A percentile compares a stretch with the other conserved stretches of the same genome.
phyloP scores from a whole-genome alignment of 1,140 invertebrate species.

The Trypoxylus dichotomus region DNA sequence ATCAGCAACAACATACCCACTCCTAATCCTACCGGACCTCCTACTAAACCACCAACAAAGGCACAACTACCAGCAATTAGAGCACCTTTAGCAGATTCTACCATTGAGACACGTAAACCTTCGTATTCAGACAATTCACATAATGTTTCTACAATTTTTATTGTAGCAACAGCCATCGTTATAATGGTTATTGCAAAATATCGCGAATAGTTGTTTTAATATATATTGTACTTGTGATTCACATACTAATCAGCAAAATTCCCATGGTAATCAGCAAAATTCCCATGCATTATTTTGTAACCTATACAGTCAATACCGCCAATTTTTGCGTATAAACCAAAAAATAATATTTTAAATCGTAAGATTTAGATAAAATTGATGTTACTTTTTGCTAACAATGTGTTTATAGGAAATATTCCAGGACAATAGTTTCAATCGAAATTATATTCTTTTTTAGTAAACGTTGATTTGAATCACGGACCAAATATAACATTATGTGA shows the following conservation, averaged over 20 bases:
- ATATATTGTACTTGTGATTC: too few species aligned
- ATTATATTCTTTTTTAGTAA: neutral
- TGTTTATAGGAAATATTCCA: too few species aligned
- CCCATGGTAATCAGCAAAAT: too few species aligned
- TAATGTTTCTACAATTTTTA: conserved; percentile 22
- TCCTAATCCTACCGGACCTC: conserved; percentile 43
- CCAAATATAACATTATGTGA: too few species aligned
- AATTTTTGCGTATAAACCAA: neutral
- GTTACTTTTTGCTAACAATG: too few species aligned
- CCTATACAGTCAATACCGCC: neutral
- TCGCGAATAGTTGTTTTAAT: too few species aligned
- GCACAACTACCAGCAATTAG: conserved; percentile 37
- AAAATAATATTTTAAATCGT: too few species aligned
- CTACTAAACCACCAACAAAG: conserved; percentile 42
- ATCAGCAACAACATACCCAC: conserved; percentile 38
- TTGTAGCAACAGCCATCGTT: conserved; percentile 28
- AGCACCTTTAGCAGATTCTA: conserved; percentile 42
- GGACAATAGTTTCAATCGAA: neutral
- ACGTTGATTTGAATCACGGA: too few species aligned
- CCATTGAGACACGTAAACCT: conserved; percentile 40
- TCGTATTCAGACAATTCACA: conserved; percentile 37
- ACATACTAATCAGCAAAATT: too few species aligned
- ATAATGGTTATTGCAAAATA: too few species aligned
- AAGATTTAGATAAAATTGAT: too few species aligned
- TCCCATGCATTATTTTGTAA: neutral